These are phyloP conservation scores for Eulemur mongoz DNA, from an alignment of 2,797 vertebrate species.

Conservation along the genomic window DNA sequence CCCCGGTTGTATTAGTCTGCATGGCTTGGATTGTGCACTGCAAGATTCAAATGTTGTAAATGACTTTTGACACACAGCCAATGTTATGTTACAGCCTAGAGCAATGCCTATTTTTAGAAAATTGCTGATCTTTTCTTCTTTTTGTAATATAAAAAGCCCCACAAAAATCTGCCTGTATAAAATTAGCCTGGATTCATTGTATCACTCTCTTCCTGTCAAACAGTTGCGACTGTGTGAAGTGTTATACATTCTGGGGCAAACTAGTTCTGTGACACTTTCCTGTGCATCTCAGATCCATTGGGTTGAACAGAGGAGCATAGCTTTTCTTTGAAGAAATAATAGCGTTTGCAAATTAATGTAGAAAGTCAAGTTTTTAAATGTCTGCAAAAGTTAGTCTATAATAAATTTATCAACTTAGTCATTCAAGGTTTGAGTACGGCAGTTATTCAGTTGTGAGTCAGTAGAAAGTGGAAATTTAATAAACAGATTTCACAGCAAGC, in stretches of 20 bases:
- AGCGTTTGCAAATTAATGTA: not conserved
- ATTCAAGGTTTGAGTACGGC: not conserved
- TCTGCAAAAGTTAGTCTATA: not conserved
- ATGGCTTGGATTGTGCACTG: slow-evolving; percentile 45
- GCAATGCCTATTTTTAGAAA: slow-evolving; percentile 18
- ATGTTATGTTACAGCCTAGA: slow-evolving; percentile 15
- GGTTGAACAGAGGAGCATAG: not conserved
- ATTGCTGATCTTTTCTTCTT: slow-evolving; percentile 6
- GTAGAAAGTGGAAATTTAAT: not conserved
- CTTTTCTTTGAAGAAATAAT: not conserved
- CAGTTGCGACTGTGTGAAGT: not conserved
- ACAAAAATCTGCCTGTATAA: slow-evolving; percentile 2
- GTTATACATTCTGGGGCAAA: not conserved
- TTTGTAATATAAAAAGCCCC: not conserved
- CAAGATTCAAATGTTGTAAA: slow-evolving; percentile 50
- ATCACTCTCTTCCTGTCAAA: not conserved
- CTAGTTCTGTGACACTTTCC: not conserved
- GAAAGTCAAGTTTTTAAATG: not conserved
- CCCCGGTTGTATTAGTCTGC: not conserved
- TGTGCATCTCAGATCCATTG: not conserved
- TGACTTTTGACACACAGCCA: slow-evolving; percentile 34
- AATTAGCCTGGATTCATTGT: not conserved
- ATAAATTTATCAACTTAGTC: not conserved
- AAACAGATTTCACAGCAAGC: not conserved
- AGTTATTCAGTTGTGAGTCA: not conserved